Evolutionary conservation across 2,797 vertebrate species (phyloP), one percentile per base, ranked within the genome.

Genomic region (Adrianichthys oophorus): DNA sequence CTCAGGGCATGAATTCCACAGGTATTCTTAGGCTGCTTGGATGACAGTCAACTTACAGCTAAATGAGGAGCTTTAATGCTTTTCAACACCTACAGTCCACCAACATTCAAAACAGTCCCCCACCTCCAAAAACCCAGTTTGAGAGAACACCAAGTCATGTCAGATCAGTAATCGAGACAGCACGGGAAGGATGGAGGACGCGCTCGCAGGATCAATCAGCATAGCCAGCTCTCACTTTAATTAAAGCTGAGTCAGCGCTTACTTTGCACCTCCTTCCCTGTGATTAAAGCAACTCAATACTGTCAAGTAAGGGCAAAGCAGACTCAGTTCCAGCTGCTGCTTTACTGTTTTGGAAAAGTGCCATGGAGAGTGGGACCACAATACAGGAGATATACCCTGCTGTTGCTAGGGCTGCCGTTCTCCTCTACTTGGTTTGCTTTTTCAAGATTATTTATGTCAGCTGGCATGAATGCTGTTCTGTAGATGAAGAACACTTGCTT

Each of bases 121-220:
- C 56, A 56, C 48, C 55, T 43, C 37, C 10, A 18, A 45, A 41
- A 56, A 32, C 56, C 52, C 69, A 40, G 10, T 26, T 57, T 68
- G 66, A 66, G 57, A 61, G 49, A 70, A 65, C 56, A 29, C 5
- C 26, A 53, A 73, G 79, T 80, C 74, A 87, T 89, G 84, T 78
- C 67, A 76, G 76, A 82, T 80, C 78, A 79, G 87, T 87, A 82
- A 91, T 87, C 88, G 86, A 90, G 89, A 91, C 87, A 70, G 82
- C 88, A 90, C 89, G 87, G 76, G 50, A 64, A 58, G 55, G 69
- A 59, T 69, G 68, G 77, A 74, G 74, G 79, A 79, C 75, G 70
- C 65, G 67, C 82, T 72, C 80, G 52, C 8, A 18, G 65, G 76
- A 89, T 88, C 79, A 74, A 69, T 85, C 78, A 47, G 74, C 69